phyloP scores from a whole-genome alignment of 2,113 vertebrate species.

The Cyprinodon variegatus region DNA sequence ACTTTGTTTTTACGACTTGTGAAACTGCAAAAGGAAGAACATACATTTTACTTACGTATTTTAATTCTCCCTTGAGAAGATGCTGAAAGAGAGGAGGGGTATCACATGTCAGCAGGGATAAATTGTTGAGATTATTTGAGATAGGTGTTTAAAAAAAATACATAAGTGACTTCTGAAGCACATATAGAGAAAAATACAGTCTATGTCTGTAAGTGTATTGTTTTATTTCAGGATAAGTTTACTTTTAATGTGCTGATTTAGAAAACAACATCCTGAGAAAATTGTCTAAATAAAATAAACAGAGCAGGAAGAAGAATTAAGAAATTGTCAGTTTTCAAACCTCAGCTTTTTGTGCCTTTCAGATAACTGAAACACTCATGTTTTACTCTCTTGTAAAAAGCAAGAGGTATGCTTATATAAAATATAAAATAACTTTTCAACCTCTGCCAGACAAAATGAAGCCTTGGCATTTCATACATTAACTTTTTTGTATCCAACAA shows the following conservation, averaged over 20 bases:
- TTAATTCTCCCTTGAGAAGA: neutral
- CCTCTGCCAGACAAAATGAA: too few relatives aligned
- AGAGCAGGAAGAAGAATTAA: neutral
- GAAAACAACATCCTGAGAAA: neutral
- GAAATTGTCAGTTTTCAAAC: neutral
- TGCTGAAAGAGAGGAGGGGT: neutral
- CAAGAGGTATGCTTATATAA: too few relatives aligned
- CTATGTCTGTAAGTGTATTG: neutral
- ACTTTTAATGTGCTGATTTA: neutral
- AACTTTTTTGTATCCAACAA: too few relatives aligned
- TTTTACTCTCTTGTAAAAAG: neutral
- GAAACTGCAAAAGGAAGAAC: neutral
- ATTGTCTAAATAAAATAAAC: neutral
- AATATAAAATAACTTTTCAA: too few relatives aligned
- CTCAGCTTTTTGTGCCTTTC: neutral
- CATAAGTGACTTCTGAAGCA: neutral
- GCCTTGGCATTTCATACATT: too few relatives aligned
- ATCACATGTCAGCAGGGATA: neutral
- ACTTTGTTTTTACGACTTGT: conserved; percentile 4
- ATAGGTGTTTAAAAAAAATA: neutral
- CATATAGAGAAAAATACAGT: neutral
- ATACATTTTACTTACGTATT: neutral
- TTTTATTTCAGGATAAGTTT: neutral
- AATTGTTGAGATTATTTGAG: neutral
- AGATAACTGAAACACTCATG: too few relatives aligned